Base-by-base conservation (phyloP, 2,888 invertebrate species). In the Tupiocoris notatus region DNA sequence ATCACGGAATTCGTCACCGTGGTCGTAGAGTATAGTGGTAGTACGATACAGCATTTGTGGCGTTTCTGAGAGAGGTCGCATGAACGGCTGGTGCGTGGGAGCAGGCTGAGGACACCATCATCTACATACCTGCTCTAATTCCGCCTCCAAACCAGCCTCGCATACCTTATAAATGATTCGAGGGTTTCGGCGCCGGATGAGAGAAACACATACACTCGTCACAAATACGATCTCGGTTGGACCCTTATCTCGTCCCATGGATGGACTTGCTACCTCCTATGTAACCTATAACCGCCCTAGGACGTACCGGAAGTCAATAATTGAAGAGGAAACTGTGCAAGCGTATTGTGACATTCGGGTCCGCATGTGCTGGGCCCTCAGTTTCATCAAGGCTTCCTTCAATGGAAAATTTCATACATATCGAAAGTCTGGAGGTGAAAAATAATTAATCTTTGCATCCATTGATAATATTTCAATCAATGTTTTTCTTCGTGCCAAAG, bases 101-200 rank as follows among this genome's bases (percentile, higher is more conserved):
- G 63, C 25, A 22, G 25, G 59, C 58, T 59, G 59, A 70, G 70
- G n/a, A n/a, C 73, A 24, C 58, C 54, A 73, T 73, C 74, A 74
- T 75, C 75, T 75, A 23, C 75, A 75, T 75, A 65, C 75, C 75
- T 56, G 17, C 24, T 39, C 61, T 61, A 75, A 61, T 75, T 61
- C 75, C 75, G 25, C 20, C 75, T 56, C 39, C 73, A 62, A 61
- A 62, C 73, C 62, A 21, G 63, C 65, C 16, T 24, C 24, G 65
- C 75, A 75, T 75, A 75, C 75, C 75, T 75, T 75, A 75, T 75
- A 75, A 75, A 75, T 75, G 75, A 75, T 75, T 75, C 75, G 62
- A 62, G 39, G 6, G 39, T 12, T 7, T 39, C n/a, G n/a, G n/a
- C n/a, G n/a, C n/a, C n/a, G n/a, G n/a, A n/a, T n/a, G n/a, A n/a